Percentiles rank a stretch among this genome's conserved stretches.
Conservation (phyloP, 2,113 vertebrate species). For the Cervus canadensis region DNA sequence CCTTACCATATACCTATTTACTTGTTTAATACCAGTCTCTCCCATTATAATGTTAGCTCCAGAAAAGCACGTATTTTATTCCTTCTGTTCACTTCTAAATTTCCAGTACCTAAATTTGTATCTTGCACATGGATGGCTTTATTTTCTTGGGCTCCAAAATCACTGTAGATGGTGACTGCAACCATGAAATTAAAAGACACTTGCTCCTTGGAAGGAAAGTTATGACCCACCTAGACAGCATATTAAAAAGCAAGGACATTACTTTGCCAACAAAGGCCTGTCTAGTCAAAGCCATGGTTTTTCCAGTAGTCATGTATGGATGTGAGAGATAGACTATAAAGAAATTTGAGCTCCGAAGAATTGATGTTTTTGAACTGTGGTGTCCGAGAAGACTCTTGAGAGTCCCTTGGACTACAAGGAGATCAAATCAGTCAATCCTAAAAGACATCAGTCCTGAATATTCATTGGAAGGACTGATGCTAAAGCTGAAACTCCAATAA, state of each 20-base stretch:
- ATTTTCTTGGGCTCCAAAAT: neutral
- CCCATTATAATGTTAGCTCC: neutral
- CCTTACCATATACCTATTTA: neutral
- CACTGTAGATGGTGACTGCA: neutral
- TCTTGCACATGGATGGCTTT: neutral
- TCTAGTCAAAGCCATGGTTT: neutral
- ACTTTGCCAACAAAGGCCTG: neutral
- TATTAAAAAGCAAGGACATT: neutral
- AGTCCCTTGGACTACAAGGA: neutral
- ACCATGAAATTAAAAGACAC: neutral
- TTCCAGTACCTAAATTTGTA: neutral
- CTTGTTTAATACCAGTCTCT: neutral
- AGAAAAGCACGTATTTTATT: neutral
- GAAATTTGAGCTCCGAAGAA: neutral
- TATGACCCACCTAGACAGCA: neutral
- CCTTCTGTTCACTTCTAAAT: neutral
- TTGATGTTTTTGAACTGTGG: neutral
- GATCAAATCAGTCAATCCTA: neutral
- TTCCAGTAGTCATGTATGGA: neutral
- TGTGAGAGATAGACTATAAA: neutral
- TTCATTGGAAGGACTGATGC: neutral
- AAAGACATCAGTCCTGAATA: neutral
- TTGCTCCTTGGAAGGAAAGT: neutral
- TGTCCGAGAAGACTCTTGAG: neutral
- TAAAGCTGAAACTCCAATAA: neutral